phyloP scores from a whole-genome alignment of 1,140 invertebrate species.

The Neodiprion lecontei region DNA sequence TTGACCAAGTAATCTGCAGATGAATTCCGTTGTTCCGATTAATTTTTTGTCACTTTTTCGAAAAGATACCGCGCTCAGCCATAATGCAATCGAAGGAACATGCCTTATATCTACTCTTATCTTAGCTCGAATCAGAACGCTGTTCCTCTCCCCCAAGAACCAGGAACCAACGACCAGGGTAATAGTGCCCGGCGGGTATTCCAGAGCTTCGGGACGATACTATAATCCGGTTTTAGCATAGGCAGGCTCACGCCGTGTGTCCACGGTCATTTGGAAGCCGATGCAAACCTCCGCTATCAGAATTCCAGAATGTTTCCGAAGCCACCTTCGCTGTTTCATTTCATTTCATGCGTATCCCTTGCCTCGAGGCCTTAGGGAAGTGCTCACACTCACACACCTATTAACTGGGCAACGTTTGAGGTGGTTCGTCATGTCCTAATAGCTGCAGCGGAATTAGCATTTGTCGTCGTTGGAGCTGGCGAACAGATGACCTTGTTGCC shows the following conservation, averaged over 20 bases:
- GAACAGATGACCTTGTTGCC: no score
- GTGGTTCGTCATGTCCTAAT: no score
- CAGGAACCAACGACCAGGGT: background rate
- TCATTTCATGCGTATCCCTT: background rate
- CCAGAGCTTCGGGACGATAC: background rate
- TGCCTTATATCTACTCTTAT: background rate
- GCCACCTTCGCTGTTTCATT: background rate
- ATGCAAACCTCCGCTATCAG: background rate
- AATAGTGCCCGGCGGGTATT: background rate
- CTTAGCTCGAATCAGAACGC: background rate
- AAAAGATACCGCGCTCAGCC: background rate
- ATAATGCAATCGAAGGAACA: background rate
- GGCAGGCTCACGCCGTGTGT: background rate
- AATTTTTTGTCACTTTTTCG: background rate
- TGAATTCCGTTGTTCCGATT: no score
- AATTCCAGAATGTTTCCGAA: background rate
- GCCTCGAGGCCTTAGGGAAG: background rate
- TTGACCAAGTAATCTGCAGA: no score
- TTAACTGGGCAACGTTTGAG: no score
- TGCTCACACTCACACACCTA: no score
- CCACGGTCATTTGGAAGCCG: background rate
- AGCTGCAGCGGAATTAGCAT: no score
- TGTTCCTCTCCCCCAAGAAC: background rate
- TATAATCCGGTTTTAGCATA: background rate
- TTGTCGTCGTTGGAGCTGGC: no score